A percentile compares a stretch with the other conserved stretches of the same genome.
phyloP scores from a whole-genome alignment of 2,797 vertebrate genomes.

The Odontamblyopus lacepedii region DNA sequence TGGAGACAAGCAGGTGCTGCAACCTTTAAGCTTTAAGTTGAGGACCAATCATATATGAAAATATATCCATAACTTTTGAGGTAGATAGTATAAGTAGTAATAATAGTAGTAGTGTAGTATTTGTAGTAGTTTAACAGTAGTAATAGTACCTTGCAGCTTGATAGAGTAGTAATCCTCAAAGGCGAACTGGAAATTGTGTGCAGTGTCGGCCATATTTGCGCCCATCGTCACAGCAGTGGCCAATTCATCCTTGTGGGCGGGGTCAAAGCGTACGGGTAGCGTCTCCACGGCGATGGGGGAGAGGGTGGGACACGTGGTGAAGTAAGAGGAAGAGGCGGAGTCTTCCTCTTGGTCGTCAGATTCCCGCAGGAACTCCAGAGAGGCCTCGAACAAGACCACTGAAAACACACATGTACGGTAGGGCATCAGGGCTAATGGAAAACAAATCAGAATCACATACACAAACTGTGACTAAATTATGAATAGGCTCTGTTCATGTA shows the following conservation, averaged over 20 bases:
- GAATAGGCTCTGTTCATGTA: too few species aligned
- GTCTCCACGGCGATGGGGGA: constrained; percentile 61
- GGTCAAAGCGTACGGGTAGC: constrained; percentile 63
- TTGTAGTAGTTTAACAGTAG: too few species aligned
- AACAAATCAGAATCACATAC: too few species aligned
- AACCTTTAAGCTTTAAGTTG: neutral
- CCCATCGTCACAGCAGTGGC: constrained; percentile 52
- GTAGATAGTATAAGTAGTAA: neutral
- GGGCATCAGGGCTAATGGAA: too few species aligned
- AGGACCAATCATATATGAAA: too few species aligned
- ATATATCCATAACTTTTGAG: too few species aligned
- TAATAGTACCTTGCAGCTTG: constrained; percentile 60
- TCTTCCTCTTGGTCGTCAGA: constrained; percentile 24
- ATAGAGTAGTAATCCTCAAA: constrained; percentile 61
- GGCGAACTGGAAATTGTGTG: constrained; percentile 38
- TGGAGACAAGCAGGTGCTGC: neutral
- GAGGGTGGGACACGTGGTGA: constrained; percentile 31
- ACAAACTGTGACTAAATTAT: too few species aligned
- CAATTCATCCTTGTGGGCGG: constrained; percentile 63
- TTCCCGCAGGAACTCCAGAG: constrained; percentile 76
- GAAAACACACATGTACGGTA: neutral
- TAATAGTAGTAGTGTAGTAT: neutral
- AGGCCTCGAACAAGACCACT: constrained; percentile 73
- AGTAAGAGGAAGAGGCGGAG: constrained; percentile 36
- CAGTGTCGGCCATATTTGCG: neutral